Base-by-base conservation (phyloP, 2,113 vertebrate genomes). In the Ceratotherium simum region DNA sequence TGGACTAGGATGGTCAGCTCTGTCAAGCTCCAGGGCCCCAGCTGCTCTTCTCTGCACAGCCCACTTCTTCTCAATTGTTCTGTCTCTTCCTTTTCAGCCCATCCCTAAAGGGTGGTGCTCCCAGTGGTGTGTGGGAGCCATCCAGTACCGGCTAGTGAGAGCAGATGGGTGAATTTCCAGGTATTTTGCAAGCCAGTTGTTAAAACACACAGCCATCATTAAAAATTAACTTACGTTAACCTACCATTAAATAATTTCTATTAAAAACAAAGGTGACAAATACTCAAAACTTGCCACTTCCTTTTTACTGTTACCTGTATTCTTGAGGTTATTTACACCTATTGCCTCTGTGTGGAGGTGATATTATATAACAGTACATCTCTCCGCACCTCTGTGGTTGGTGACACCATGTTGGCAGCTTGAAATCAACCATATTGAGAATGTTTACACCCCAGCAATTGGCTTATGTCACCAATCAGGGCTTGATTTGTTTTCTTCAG, bases 281-380 rank as follows among this genome's bases (percentile, higher is more conserved):
- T 25, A 60, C 60, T 81, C 51, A 91, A 83, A 89, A 58, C 16
- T 70, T 70, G 29, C 14, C 20, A 3, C 36, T 94, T 86, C 67
- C 36, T 70, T 21, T 51, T 78, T 8, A 27, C 31, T 16, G 36
- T 17, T 29, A 2, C 20, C 16, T 17, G 1, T 3, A 29, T 65
- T 73, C 79, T 58, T 25, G 20, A 56, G 54, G 3, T 64, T 11
- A 51, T 46, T 60, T 13, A 16, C 1, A 6, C 21, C 23, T 60
- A 8, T 5, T 58, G 0, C 18, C 5, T 8, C 4, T 18, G 36
- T 4, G 10, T 0, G 64, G 42, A 21, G 31, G 70, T 51, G 42
- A 3, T 3, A 11, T 4, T 0, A 0, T 0, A 8, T 14, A 6
- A 9, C 14, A 5, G 0, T 6, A 29, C 5, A 2, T 16, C 2